Evolutionary conservation across 2,797 vertebrate species (phyloP).

Genomic region (Sebastes baramenuke): DNA sequence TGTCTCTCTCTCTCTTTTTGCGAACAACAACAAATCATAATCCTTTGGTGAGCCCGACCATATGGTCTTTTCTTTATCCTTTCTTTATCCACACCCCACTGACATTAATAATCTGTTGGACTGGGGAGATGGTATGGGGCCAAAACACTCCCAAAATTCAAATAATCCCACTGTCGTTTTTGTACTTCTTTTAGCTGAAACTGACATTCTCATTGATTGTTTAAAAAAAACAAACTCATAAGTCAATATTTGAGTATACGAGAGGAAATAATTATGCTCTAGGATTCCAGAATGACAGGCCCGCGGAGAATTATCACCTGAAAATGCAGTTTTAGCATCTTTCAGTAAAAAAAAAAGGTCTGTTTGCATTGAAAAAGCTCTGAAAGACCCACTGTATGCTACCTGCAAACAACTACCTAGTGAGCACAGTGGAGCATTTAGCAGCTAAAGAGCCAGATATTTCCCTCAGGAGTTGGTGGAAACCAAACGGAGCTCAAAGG

Average conservation of each 20-base stretch:
- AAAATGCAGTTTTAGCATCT: not conserved
- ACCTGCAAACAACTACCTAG: not conserved
- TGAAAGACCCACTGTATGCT: not conserved
- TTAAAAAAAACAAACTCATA: not conserved
- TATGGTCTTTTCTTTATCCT: conserved; percentile 77
- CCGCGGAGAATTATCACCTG: not conserved
- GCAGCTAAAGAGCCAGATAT: not conserved
- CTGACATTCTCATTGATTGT: not conserved
- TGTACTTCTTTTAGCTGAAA: conserved; percentile 10
- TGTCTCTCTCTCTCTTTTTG: conserved; percentile 21
- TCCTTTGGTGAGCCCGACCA: conserved; percentile 69
- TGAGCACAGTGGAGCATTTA: not conserved
- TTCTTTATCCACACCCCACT: conserved; percentile 72
- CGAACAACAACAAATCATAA: conserved; percentile 76
- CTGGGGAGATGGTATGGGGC: conserved; percentile 41
- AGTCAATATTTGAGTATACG: not conserved
- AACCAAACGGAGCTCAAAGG: not conserved
- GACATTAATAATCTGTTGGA: conserved; percentile 75
- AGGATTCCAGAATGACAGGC: not conserved
- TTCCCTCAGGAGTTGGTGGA: not conserved
- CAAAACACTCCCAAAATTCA: conserved; percentile 39
- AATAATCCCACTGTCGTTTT: conserved; percentile 40
- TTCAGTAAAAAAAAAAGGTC: not conserved
- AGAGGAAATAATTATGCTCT: not conserved
- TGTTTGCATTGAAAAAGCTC: not conserved